phyloP scores from a whole-genome alignment of 2,797 vertebrate genomes.

The Knipowitschia caucasica region DNA sequence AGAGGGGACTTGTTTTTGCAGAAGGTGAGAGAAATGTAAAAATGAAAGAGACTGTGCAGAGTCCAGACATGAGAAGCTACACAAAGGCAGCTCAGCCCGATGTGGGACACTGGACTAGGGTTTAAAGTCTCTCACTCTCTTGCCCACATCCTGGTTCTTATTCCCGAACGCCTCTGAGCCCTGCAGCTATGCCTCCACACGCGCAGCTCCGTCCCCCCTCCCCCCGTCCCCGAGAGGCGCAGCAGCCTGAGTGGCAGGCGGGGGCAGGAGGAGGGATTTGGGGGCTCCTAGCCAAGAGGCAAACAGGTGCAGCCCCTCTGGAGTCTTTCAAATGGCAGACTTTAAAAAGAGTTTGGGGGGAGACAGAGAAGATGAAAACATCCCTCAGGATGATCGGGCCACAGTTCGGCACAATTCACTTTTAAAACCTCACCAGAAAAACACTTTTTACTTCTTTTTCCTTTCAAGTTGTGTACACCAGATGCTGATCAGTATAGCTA shows the following conservation, averaged over 20 bases:
- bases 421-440: conserved; percentile 40
- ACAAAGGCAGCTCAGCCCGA: conserved; percentile 53
- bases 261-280: conserved; percentile 71
- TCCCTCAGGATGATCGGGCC: conserved; percentile 72
- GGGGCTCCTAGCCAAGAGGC: conserved; percentile 80
- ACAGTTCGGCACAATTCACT: conserved; percentile 64
- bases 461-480: conserved; percentile 41
- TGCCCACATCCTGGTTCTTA: conserved; percentile 60
- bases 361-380: conserved; percentile 69
- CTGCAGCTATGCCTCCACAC: conserved; percentile 79
- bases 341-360: conserved; percentile 65
- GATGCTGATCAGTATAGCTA: conserved; percentile 45
- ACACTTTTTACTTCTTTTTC: conserved; percentile 46
- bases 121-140: conserved; percentile 56
- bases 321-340: conserved; percentile 81
- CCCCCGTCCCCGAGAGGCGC: conserved; percentile 70
- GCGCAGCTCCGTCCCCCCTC: conserved; percentile 56
- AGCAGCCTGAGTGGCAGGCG: conserved; percentile 79
- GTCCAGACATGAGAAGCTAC: conserved; percentile 55
- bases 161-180: conserved; percentile 71
- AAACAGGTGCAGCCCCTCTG: conserved; percentile 83
- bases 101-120: conserved; percentile 59
- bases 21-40: conserved; percentile 43
- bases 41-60: conserved; percentile 58
- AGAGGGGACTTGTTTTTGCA: conserved; percentile 39